These are phyloP conservation scores for Rhinophrynus dorsalis DNA, from an alignment of 2,797 vertebrate species.

Conservation along the genomic window DNA sequence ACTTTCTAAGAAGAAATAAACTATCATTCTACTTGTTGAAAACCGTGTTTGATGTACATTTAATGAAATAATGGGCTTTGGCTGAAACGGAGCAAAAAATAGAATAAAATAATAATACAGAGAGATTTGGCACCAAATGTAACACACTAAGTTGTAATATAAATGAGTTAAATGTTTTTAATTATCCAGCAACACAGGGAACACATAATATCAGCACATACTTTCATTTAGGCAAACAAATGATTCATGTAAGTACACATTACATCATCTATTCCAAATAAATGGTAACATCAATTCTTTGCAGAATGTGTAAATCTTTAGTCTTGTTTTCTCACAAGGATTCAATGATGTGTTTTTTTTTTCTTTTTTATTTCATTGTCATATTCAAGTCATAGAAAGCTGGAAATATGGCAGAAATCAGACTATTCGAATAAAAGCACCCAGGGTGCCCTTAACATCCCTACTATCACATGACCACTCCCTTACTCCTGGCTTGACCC, in stretches of 20 bases:
- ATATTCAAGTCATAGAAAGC: background rate
- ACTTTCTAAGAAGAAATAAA: background rate
- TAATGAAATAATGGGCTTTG: conserved; percentile 8
- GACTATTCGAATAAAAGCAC: too few species aligned
- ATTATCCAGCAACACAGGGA: conserved; percentile 16
- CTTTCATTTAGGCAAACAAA: conserved; percentile 35
- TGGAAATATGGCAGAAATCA: background rate
- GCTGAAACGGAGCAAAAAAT: conserved; percentile 6
- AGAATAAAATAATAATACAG: conserved; percentile 20
- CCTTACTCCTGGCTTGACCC: too few species aligned
- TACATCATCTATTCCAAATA: conserved; percentile 30
- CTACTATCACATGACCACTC: too few species aligned
- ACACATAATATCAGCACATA: conserved; percentile 15
- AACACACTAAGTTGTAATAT: conserved; percentile 20
- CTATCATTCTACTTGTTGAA: background rate
- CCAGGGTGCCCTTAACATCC: too few species aligned
- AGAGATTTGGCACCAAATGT: background rate
- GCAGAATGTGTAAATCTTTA: background rate
- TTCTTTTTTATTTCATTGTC: too few species aligned
- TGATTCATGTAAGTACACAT: conserved; percentile 30
- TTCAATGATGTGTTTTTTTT: too few species aligned
- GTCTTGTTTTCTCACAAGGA: background rate
- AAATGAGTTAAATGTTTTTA: conserved; percentile 28
- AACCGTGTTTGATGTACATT: conserved; percentile 6
- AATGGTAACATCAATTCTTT: conserved; percentile 13